These are phyloP conservation scores for Fulica atra DNA, from an alignment of 2,113 vertebrate genomes.

Conservation along the genomic window DNA sequence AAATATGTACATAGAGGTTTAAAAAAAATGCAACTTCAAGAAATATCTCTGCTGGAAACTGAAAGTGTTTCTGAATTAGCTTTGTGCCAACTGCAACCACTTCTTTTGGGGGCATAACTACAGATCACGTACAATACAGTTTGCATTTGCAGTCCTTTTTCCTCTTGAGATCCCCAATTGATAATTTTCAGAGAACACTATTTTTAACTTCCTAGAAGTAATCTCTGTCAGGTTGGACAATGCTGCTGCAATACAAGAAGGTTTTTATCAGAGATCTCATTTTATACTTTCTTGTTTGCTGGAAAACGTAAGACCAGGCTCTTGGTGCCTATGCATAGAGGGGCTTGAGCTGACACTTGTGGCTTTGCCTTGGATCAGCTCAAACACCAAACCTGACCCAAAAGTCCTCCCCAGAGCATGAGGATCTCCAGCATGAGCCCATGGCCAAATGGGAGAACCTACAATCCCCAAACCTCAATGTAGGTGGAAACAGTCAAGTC, in stretches of 20 bases:
- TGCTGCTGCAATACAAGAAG: not conserved
- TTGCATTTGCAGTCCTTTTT: not conserved
- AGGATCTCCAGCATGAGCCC: not conserved
- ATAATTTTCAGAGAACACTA: rapidly evolving
- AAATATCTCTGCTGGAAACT: not conserved
- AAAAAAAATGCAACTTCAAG: not conserved
- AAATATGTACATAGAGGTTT: not conserved
- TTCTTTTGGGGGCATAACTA: not conserved
- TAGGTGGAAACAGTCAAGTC: not conserved
- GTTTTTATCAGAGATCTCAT: not conserved
- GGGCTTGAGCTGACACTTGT: rapidly evolving
- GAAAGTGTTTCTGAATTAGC: not conserved
- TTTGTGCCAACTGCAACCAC: not conserved
- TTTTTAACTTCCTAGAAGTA: not conserved
- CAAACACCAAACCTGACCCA: not conserved
- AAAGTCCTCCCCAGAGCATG: not conserved
- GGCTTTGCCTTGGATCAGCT: not conserved
- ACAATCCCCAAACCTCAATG: rapidly evolving
- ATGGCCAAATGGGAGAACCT: rapidly evolving
- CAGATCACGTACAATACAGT: rapidly evolving
- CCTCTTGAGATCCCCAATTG: rapidly evolving
- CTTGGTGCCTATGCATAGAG: not conserved
- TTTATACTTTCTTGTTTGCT: not conserved
- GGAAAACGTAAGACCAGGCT: not conserved
- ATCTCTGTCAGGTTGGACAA: not conserved